Conservation (phyloP, 2,113 vertebrate genomes). For the Porphyrio hochstetteri region DNA sequence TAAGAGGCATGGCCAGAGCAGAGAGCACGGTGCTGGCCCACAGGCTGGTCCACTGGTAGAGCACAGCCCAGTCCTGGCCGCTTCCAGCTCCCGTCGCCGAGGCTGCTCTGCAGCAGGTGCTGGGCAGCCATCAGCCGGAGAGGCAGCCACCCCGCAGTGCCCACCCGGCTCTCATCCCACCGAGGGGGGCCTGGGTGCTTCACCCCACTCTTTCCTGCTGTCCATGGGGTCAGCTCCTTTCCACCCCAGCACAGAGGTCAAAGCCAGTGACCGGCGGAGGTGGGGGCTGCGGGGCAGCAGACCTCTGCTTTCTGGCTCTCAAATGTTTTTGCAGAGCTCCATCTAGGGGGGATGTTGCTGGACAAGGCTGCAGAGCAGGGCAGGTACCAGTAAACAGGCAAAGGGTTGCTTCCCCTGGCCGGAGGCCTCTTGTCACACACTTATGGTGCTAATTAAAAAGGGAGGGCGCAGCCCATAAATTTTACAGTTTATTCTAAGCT, state of each 20-base stretch:
- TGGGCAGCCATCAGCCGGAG: rapidly evolving
- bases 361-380: not conserved
- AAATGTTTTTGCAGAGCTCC: conserved; percentile 67
- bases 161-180: too few species aligned
- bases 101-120: not conserved
- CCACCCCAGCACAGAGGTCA: not conserved
- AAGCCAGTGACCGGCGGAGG: not conserved
- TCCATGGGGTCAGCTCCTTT: not conserved
- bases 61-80: rapidly evolving
- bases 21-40: not conserved
- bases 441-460: not conserved
- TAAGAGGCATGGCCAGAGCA: not conserved
- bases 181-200: not conserved
- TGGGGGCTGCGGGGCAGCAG: not conserved
- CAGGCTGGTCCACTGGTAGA: not conserved
- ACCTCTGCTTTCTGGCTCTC: not conserved
- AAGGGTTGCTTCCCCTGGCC: conserved; percentile 25
- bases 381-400: not conserved
- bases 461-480: conserved; percentile 68
- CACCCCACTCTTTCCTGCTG: not conserved
- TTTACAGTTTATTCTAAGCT: conserved; percentile 60
- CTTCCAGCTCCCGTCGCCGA: not conserved
- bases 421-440: not conserved
- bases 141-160: rapidly evolving
- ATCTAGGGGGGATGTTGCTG: conserved; percentile 52